Conservation (phyloP, 2,113 vertebrate species). For the Balaenoptera acutorostrata region DNA sequence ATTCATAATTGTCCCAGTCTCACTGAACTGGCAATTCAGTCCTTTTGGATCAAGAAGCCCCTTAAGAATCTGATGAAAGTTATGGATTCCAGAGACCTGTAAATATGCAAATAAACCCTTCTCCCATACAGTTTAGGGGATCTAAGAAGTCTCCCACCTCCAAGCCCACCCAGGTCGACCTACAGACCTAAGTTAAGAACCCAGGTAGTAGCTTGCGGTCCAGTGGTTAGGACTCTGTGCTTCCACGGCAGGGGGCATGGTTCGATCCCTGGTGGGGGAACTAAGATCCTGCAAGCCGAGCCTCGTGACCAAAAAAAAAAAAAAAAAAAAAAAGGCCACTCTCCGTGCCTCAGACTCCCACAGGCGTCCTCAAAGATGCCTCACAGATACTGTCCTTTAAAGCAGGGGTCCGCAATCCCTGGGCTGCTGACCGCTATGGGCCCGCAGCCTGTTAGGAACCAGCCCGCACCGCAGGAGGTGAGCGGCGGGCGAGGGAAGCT, state of each 20-base stretch:
- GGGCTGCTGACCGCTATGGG: no score
- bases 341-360: not conserved
- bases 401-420: no score
- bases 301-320: not conserved
- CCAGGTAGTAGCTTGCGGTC: rapidly evolving
- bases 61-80: not conserved
- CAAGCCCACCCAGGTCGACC: not conserved
- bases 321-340: not conserved
- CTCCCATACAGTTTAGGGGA: not conserved
- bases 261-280: not conserved
- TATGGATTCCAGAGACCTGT: not conserved
- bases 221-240: not conserved
- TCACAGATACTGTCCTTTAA: not conserved
- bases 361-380: not conserved
- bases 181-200: not conserved
- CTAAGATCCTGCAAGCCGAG: not conserved
- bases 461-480: no score
- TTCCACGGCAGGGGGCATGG: not conserved
- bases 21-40: not conserved
- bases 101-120: not conserved
- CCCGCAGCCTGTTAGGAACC: no score
- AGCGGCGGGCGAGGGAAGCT: no score
- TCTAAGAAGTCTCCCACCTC: not conserved
- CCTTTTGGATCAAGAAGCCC: not conserved
- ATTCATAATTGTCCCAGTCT: not conserved